Evolutionary conservation across 35 echinoderm and acorn worm genomes (phyloP).

Genomic region (Heliocidaris erythrogramma): DNA sequence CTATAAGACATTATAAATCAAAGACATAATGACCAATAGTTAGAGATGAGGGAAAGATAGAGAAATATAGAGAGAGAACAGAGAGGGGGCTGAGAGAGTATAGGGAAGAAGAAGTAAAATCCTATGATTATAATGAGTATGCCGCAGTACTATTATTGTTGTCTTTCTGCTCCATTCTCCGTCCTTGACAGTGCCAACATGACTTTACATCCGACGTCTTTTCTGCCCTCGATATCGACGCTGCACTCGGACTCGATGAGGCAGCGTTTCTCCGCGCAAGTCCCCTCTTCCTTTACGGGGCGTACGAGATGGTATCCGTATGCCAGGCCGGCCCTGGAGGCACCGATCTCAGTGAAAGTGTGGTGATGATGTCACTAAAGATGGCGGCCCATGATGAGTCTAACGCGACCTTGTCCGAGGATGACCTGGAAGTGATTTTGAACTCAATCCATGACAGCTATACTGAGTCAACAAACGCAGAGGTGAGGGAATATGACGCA

Average conservation of each 20-base stretch:
- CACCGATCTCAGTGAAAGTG: not conserved
- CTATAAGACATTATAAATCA: too few relatives aligned
- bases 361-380: not conserved
- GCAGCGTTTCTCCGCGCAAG: conserved; percentile 51
- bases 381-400: not conserved
- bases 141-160: not conserved
- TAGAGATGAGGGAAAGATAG: not conserved
- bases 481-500: conserved; percentile 16
- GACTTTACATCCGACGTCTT: conserved; percentile 51
- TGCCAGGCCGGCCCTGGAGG: not conserved
- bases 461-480: conserved; percentile 37
- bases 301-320: conserved; percentile 43
- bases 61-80: too few relatives aligned
- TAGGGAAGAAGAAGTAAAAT: not conserved
- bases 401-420: conserved; percentile 38
- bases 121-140: not conserved
- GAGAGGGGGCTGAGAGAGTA: too few relatives aligned
- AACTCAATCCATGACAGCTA: conserved; percentile 39
- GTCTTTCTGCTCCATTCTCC: not conserved
- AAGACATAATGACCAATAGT: not conserved
- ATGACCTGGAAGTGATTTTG: conserved; percentile 66
- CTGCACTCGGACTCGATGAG: conserved; percentile 43
- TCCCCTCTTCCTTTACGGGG: conserved; percentile 50
- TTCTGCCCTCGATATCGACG: conserved; percentile 32
- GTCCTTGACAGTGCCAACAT: conserved; percentile 34